Percentiles rank a stretch among this genome's conserved stretches.
These are phyloP conservation scores for Notospermus geniculatus DNA, from an alignment of 1,140 invertebrate genomes.

Conservation along the genomic window DNA sequence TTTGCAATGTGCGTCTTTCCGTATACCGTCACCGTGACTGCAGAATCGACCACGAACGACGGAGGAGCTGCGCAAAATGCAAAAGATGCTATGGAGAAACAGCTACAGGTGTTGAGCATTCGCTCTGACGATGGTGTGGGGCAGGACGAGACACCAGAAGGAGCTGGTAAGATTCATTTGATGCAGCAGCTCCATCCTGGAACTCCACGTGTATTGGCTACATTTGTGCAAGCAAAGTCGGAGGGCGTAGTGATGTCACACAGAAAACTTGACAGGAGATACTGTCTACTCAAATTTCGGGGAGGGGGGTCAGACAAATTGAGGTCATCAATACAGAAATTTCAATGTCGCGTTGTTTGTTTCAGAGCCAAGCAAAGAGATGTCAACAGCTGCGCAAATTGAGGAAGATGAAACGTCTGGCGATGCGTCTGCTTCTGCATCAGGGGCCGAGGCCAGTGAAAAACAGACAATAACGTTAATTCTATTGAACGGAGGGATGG, in stretches of 20 bases:
- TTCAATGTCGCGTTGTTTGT: neutral
- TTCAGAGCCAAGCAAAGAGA: neutral
- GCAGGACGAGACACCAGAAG: neutral
- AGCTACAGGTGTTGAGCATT: neutral
- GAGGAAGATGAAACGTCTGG: neutral
- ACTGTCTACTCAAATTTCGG: too few species aligned
- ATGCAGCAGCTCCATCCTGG: neutral
- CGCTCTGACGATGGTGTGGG: neutral
- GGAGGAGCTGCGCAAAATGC: neutral
- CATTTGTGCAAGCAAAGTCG: too few species aligned
- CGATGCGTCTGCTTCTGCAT: neutral
- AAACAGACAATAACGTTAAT: conserved; percentile 27
- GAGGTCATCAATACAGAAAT: neutral
- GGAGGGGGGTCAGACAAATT: neutral
- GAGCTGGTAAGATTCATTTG: neutral
- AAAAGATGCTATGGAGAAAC: neutral
- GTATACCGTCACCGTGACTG: conserved; percentile 20
- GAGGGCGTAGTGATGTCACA: too few species aligned
- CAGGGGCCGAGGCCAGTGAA: neutral
- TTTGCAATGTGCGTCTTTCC: conserved; percentile 47
- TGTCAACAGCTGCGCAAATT: neutral
- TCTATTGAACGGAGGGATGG: conserved; percentile 53
- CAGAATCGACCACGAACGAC: neutral
- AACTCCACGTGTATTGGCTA: too few species aligned
- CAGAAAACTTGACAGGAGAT: too few species aligned